These are phyloP conservation scores for Tetraneura akinire DNA, from an alignment of 1,140 invertebrate genomes.

Conservation along the genomic window DNA sequence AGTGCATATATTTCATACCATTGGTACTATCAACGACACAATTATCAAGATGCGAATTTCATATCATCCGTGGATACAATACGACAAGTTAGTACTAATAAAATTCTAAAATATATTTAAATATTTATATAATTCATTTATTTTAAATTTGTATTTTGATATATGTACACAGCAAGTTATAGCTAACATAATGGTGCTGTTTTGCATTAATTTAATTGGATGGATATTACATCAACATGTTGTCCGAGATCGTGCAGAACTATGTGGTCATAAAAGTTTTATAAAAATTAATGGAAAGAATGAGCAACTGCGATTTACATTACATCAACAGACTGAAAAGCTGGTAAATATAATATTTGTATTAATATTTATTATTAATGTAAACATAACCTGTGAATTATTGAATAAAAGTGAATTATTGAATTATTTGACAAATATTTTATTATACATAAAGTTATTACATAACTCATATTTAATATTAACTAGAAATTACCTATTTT, in stretches of 20 bases:
- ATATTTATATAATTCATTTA: neutral
- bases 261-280: neutral
- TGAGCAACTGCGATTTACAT: neutral
- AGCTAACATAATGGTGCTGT: neutral
- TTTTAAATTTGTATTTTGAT: neutral
- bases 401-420: too few species aligned
- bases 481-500: too few species aligned
- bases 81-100: neutral
- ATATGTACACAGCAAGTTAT: neutral
- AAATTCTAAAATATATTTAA: neutral
- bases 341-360: neutral
- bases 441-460: too few species aligned
- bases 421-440: too few species aligned
- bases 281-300: neutral
- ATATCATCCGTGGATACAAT: neutral
- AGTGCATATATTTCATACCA: neutral
- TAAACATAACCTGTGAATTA: too few species aligned
- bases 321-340: neutral
- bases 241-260: neutral
- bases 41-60: neutral
- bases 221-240: constrained; percentile 10
- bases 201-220: neutral
- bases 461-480: too few species aligned
- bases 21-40: neutral
- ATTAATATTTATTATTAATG: too few species aligned